Base-by-base conservation (phyloP, 2,113 vertebrate species). In the Talpa occidentalis region DNA sequence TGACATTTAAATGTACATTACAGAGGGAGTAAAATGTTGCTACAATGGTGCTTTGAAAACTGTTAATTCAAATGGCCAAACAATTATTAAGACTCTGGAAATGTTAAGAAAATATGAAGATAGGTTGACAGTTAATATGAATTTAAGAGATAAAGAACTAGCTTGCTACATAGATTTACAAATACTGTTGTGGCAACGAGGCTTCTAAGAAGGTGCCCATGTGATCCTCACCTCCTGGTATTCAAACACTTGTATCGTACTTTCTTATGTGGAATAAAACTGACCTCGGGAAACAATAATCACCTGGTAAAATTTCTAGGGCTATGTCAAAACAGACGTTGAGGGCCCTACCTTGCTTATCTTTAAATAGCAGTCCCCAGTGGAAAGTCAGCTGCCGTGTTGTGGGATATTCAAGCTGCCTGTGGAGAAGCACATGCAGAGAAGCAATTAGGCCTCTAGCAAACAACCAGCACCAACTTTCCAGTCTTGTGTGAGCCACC, bases 1-100 rank as follows among this genome's bases (percentile, higher is more conserved):
- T 37, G 59, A 88, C 66, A 79, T 30, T 73, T n/a, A 87, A 94
- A 78, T n/a, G 5, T 54, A 52, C 47, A 60, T 64, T 40, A 67
- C 2, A 80, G 37, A 42, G 81, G 35, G 56, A 62, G 15, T 72
- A 59, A 92, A 94, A 37, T 72, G 3, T 72, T 28, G 28, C 66
- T 90, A 62, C 28, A 89, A 32, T 74, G 30, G 37, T 16, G 6
- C 49, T 90, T 88, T 90, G 42, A 70, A 90, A 92, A 40, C 52
- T 77, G 17, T 77, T 90, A 37, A 86, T 79, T 87, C 28, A 80
- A 54, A 85, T 5, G 54, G 56, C 32, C 76, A 84, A 81, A 74
- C 19, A 81, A 60, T 62, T 83, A 59, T 44, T 85, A 72, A 94
- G 22, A 70, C 21, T 21, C 88, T 85, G 49, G 88, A 76, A 76